phyloP scores from a whole-genome alignment of 1,140 invertebrate genomes.

The Diuraphis noxia region DNA sequence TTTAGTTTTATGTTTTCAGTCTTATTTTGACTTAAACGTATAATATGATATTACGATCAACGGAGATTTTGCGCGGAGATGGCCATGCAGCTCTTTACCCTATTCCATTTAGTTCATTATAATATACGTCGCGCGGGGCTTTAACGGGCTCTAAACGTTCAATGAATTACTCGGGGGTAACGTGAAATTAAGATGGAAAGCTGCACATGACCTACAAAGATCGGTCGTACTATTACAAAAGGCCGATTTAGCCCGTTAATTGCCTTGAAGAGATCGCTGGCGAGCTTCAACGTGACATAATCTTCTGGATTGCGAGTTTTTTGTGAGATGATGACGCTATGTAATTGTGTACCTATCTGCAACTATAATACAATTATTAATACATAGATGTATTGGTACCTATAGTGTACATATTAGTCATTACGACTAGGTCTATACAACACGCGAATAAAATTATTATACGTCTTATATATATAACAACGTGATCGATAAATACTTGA shows the following conservation, averaged over 20 bases:
- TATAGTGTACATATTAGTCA: too few species aligned
- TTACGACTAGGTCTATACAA: not conserved
- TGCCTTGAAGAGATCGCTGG: conserved; percentile 23
- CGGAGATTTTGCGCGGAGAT: not conserved
- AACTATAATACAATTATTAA: too few species aligned
- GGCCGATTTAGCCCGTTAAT: conserved; percentile 30
- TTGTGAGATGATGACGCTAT: too few species aligned
- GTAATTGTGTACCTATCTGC: not conserved
- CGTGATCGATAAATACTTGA: not conserved
- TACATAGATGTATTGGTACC: not conserved
- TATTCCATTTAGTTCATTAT: not conserved
- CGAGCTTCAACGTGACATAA: not conserved
- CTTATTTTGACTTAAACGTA: not conserved
- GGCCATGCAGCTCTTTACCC: not conserved
- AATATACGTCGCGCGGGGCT: not conserved
- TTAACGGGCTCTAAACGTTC: not conserved
- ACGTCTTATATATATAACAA: not conserved
- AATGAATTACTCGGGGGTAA: conserved; percentile 10
- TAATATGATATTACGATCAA: not conserved
- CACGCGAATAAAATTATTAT: not conserved
- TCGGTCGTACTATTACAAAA: conserved; percentile 23
- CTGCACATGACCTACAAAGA: conserved; percentile 43
- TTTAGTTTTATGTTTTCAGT: not conserved
- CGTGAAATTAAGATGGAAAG: conserved; percentile 35
- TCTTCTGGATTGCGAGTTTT: not conserved